Evolutionary conservation across 2,888 invertebrate species (phyloP).

Genomic region (Busseola fusca): DNA sequence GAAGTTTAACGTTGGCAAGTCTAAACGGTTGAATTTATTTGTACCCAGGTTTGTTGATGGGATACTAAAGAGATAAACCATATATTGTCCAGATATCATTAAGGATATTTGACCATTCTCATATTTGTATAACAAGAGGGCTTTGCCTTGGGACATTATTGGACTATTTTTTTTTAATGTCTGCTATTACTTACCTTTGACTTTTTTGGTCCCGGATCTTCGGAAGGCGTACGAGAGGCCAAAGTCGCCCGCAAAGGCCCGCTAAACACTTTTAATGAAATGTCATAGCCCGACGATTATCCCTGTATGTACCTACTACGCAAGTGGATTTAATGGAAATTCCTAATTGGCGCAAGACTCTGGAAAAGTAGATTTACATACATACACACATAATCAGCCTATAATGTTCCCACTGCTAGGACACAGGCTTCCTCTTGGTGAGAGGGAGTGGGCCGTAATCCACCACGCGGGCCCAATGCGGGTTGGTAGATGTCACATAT

Average conservation of each 20-base stretch:
- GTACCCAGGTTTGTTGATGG: background rate
- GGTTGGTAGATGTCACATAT: no score
- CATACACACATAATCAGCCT: no score
- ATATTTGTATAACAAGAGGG: background rate
- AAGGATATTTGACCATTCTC: background rate
- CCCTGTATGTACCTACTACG: background rate
- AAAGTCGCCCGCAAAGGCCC: background rate
- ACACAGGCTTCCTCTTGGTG: no score
- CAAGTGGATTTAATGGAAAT: background rate
- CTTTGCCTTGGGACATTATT: background rate
- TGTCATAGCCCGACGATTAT: background rate
- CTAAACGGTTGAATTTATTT: conserved; percentile 18
- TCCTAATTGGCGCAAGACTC: background rate
- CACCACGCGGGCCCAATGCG: no score
- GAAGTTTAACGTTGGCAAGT: background rate
- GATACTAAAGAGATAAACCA: background rate
- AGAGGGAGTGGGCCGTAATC: no score
- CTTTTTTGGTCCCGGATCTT: background rate
- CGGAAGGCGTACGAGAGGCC: background rate
- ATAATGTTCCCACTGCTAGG: no score
- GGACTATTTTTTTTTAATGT: background rate
- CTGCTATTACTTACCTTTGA: no score
- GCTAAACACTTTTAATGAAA: background rate
- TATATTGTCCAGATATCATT: background rate
- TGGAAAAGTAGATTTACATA: background rate